phyloP scores from a whole-genome alignment of 2,797 vertebrate genomes.

The Myripristis murdjan region DNA sequence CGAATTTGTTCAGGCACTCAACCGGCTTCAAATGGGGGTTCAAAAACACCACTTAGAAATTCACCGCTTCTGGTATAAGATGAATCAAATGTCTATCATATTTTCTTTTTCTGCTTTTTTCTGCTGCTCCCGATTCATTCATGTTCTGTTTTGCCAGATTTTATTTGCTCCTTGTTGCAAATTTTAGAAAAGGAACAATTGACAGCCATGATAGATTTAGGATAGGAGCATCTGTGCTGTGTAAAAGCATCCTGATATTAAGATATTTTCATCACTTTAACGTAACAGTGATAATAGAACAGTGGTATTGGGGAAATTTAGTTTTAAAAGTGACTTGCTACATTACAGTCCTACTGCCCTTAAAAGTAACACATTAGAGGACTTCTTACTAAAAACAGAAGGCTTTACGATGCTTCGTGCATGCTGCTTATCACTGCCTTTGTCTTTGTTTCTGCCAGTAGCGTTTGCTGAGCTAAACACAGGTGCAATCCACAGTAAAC shows the following conservation, averaged over 20 bases:
- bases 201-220: neutral
- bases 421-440: no score
- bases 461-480: no score
- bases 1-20: constrained; percentile 26
- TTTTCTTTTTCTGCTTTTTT: no score
- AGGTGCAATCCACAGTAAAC: no score
- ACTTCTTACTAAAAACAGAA: no score
- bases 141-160: constrained; percentile 2
- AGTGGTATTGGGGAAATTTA: neutral
- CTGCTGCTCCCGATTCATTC: neutral
- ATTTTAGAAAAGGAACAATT: neutral
- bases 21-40: constrained; percentile 3
- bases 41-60: neutral
- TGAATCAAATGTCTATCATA: constrained; percentile 4
- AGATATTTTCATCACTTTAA: constrained; percentile 20
- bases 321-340: no score
- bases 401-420: no score
- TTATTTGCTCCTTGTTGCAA: neutral
- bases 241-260: constrained; percentile 25
- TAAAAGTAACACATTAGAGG: no score
- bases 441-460: no score
- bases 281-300: constrained; percentile 14
- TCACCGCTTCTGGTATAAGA: neutral
- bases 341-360: no score
- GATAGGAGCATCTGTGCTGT: neutral